Conservation (phyloP, 2,888 invertebrate species). For the Urechis unicinctus region DNA sequence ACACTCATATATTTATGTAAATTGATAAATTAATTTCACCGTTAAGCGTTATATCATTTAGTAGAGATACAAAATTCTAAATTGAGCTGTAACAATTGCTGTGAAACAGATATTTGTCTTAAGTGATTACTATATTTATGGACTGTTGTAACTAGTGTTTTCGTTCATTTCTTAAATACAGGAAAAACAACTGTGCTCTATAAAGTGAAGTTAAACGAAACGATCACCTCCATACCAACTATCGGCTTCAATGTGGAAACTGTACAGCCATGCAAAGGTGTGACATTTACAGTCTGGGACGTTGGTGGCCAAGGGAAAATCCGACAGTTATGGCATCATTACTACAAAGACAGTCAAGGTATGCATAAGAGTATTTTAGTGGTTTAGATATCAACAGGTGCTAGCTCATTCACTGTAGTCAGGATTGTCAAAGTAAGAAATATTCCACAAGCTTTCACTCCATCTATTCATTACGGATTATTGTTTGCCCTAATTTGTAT, state of each 20-base stretch:
- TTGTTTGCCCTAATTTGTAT: no score
- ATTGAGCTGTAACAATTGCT: no score
- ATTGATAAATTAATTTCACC: no score
- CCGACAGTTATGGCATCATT: slow-evolving; percentile 39
- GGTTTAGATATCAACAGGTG: no score
- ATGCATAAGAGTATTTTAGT: not conserved
- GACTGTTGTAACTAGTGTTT: not conserved
- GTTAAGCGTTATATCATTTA: no score
- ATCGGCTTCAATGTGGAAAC: slow-evolving; percentile 47
- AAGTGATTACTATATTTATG: not conserved
- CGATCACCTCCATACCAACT: slow-evolving; percentile 38
- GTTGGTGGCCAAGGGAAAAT: slow-evolving; percentile 45
- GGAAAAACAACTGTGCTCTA: slow-evolving; percentile 46
- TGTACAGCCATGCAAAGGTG: slow-evolving; percentile 33
- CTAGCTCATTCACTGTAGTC: no score
- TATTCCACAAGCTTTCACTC: no score
- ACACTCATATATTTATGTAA: no score
- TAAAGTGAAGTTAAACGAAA: slow-evolving; percentile 42
- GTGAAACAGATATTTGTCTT: not conserved
- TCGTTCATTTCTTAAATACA: slow-evolving; percentile 14
- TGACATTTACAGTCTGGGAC: slow-evolving; percentile 46
- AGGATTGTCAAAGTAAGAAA: no score
- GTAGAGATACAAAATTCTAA: no score
- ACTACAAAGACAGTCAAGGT: slow-evolving; percentile 27
- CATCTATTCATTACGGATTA: no score